Evolutionary conservation across 1,140 invertebrate species (phyloP), one percentile per base, ranked within the genome.

Genomic region (Dendroctonus valens): DNA sequence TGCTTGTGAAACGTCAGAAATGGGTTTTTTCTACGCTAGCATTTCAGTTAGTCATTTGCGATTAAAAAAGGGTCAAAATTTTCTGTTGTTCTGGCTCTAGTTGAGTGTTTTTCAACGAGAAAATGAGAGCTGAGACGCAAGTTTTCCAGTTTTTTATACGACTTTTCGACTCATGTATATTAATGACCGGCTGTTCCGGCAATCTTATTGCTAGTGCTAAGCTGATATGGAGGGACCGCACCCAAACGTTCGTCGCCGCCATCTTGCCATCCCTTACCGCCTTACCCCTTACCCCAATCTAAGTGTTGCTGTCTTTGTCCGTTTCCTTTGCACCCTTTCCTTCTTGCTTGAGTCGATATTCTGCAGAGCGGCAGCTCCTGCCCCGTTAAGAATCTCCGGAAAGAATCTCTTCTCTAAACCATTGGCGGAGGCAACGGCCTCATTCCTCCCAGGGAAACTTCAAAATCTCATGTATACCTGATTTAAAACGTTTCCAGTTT

Each of bases 201-300:
- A 58, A 77, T 78, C 76, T 78, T 78, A 78, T 78, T 78, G 73
- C 76, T 69, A 73, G 72, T 71, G 69, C 72, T 75, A 77, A 75
- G 74, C 76, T 70, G 75, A 76, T 76, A 75, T 71, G 73, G 72
- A 76, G 74, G 74, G 75, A 76, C 73, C 73, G 72, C 74, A 70
- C 74, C 75, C 73, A 71, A 67, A 59, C 71, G 51, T 57, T 74
- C 72, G 57, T 65, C 60, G 73, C 65, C 65, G 26, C 57, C 42
- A 46, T 48, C 41, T 48, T 48, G 75, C 76, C 75, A 77, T 77
- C 76, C 76, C 40, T 26, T n/a, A 26, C 41, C 39, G 51, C 50
- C 53, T 51, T 44, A 49, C 57, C 50, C 51, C 59, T 44, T 38
- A 41, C 52, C 46, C 40, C 58, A 48, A 41, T 49, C 42, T 59